Percentiles rank a stretch among this genome's conserved stretches.
Evolutionary conservation across 2,888 invertebrate species (phyloP).

Genomic region (Platynereis dumerilii): DNA sequence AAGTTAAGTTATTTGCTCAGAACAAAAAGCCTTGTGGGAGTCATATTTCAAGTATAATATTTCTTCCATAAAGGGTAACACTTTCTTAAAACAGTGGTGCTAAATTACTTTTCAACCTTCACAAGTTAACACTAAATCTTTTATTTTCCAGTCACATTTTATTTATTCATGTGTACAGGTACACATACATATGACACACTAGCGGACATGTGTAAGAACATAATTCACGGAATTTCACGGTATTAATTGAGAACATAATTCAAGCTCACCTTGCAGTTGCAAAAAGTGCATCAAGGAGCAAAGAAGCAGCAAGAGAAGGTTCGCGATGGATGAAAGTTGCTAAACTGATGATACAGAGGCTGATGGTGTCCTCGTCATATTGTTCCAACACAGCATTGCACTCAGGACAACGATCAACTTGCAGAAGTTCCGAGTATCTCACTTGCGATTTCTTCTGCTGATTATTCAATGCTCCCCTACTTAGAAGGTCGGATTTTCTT

Average conservation of each 20-base stretch:
- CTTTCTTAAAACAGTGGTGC: too few relatives aligned
- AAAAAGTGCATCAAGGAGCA: conserved; percentile 88
- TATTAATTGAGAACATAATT: background rate
- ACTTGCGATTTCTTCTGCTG: conserved; percentile 34
- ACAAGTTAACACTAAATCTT: too few relatives aligned
- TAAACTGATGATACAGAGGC: conserved; percentile 88
- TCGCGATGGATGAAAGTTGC: conserved; percentile 97
- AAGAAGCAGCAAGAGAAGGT: conserved; percentile 88
- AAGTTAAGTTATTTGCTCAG: too few relatives aligned
- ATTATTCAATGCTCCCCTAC: conserved; percentile 34
- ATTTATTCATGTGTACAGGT: too few relatives aligned
- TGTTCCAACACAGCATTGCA: conserved; percentile 77
- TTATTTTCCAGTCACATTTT: too few relatives aligned
- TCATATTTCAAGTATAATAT: too few relatives aligned
- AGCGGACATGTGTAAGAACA: too few relatives aligned
- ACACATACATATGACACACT: too few relatives aligned
- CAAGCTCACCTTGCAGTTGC: conserved; percentile 74
- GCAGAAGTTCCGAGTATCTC: conserved; percentile 38
- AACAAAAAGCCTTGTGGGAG: too few relatives aligned
- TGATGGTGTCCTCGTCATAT: conserved; percentile 96
- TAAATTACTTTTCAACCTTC: too few relatives aligned
- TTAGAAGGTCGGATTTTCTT: conserved; percentile 50
- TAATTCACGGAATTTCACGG: too few relatives aligned
- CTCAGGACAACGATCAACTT: conserved; percentile 74
- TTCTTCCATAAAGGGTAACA: too few relatives aligned